A percentile compares a stretch with the other conserved stretches of the same genome.
phyloP scores from a whole-genome alignment of 1,140 invertebrate genomes.

The Macrobrachium rosenbergii region DNA sequence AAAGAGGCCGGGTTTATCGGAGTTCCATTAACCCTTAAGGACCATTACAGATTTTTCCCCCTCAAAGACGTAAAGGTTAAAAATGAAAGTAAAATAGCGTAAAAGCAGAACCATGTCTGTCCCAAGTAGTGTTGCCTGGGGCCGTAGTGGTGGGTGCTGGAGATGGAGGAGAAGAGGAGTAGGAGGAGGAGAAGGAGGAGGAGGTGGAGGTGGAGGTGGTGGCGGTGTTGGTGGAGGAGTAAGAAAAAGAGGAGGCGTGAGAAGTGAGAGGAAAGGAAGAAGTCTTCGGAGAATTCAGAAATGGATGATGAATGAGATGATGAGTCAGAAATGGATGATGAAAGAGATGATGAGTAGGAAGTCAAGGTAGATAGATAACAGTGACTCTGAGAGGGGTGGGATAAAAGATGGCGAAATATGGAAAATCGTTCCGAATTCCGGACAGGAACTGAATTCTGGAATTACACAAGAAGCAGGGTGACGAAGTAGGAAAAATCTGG shows the following conservation, averaged over 20 bases:
- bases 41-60: conserved; percentile 7
- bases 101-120: conserved; percentile 33
- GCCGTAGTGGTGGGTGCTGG: background rate
- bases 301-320: background rate
- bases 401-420: conserved; percentile 17
- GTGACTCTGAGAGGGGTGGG: background rate
- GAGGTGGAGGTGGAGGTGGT: background rate
- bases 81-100: conserved; percentile 34
- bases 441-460: background rate
- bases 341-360: conserved; percentile 9
- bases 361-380: background rate
- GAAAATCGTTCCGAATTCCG: background rate
- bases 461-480: background rate
- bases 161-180: background rate
- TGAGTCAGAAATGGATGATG: background rate
- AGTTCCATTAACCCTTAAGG: conserved; percentile 4
- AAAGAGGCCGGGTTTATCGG: too few relatives aligned
- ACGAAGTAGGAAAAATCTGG: background rate
- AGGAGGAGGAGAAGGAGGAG: background rate
- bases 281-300: background rate
- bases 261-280: background rate
- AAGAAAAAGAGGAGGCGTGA: conserved; percentile 1
- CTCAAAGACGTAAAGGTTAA: conserved; percentile 26
- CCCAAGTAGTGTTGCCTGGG: conserved; percentile 7
- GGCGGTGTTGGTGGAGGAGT: background rate